phyloP scores from a whole-genome alignment of 2,888 invertebrate species.

The Isoperla grammatica region DNA sequence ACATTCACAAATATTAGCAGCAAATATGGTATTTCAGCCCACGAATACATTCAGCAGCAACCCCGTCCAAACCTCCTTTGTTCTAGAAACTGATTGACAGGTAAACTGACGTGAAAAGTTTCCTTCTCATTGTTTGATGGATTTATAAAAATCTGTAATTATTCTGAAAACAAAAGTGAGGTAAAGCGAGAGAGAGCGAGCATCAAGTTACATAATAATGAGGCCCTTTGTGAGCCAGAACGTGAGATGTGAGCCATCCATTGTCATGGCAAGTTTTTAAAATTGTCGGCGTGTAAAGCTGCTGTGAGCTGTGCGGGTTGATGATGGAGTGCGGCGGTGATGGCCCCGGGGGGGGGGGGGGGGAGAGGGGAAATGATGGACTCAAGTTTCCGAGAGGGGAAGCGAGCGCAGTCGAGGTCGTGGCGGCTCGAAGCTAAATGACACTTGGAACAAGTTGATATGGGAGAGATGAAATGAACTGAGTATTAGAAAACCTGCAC shows the following conservation, averaged over 20 bases:
- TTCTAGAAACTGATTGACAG: no score
- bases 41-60: no score
- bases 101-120: no score
- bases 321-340: constrained; percentile 10
- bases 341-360: constrained; percentile 5
- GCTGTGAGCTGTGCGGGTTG: constrained; percentile 1
- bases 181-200: no score
- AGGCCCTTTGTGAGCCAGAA: no score
- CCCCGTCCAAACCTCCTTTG: no score
- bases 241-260: neutral
- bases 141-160: no score
- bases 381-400: neutral
- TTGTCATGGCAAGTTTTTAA: constrained; percentile 6
- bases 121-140: no score
- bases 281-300: constrained; percentile 11
- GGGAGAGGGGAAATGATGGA: neutral
- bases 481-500: constrained; percentile 9
- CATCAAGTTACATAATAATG: no score
- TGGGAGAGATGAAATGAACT: constrained; percentile 1
- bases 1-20: no score
- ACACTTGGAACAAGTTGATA: constrained; percentile 20
- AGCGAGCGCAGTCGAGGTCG: neutral
- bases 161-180: no score
- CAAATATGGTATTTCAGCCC: no score
- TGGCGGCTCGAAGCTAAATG: constrained; percentile 13